These are phyloP conservation scores for Mesoclemmys tuberculata DNA, from an alignment of 2,113 vertebrate species.

Conservation along the genomic window DNA sequence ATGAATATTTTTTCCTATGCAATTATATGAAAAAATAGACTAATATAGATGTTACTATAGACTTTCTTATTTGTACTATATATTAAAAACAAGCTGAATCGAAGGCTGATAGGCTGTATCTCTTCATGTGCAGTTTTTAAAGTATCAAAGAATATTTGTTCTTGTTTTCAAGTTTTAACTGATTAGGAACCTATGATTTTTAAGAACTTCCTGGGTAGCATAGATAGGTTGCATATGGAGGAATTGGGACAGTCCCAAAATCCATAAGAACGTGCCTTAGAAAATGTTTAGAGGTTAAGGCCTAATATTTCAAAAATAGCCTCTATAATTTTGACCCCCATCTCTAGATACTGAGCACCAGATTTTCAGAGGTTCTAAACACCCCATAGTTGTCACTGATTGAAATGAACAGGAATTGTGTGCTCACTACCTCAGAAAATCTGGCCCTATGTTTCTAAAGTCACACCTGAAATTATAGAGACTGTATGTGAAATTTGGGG, in stretches of 20 bases:
- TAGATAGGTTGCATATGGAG: neutral
- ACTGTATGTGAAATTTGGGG: neutral
- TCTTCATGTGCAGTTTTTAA: neutral
- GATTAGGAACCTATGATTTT: neutral
- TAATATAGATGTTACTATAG: neutral
- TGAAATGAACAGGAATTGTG: neutral
- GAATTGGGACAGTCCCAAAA: neutral
- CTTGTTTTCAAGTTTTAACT: neutral
- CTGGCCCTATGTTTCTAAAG: neutral
- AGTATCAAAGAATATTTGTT: neutral
- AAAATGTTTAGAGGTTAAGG: neutral
- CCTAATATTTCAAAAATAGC: neutral
- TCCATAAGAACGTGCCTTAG: neutral
- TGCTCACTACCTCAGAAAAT: constrained; percentile 27
- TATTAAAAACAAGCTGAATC: neutral
- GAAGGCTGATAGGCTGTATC: neutral
- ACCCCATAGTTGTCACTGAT: rapidly evolving
- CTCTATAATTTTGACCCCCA: neutral
- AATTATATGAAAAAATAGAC: neutral
- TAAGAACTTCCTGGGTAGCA: neutral
- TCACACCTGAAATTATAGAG: neutral
- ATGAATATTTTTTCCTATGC: neutral
- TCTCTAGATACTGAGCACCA: neutral
- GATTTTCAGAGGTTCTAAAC: neutral
- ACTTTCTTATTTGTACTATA: neutral